Evolutionary conservation across 2,888 invertebrate species (phyloP).

Genomic region (Temnothorax ravouxi): DNA sequence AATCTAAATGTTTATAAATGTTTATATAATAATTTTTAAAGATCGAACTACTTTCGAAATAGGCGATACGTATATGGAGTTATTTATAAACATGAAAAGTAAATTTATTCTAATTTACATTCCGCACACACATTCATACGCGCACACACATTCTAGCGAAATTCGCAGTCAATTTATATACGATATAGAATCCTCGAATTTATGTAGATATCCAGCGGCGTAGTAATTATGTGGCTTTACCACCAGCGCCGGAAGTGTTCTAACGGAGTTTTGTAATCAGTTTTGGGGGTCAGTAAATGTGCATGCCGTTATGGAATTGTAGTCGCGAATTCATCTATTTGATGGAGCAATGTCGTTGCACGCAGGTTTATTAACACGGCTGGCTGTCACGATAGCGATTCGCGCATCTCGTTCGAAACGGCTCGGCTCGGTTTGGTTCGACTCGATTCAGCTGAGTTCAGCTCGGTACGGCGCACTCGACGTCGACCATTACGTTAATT

Average conservation of each 20-base stretch:
- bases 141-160: background rate
- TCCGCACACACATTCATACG: background rate
- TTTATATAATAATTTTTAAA: background rate
- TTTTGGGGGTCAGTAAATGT: slow-evolving; percentile 19
- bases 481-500: slow-evolving; percentile 69
- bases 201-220: background rate
- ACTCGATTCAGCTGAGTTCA: background rate
- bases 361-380: slow-evolving; percentile 1
- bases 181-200: background rate
- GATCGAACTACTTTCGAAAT: background rate
- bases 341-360: slow-evolving; percentile 17
- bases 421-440: slow-evolving; percentile 13
- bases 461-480: slow-evolving; percentile 41
- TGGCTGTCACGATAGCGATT: background rate
- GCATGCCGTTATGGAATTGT: background rate
- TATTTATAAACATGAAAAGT: background rate
- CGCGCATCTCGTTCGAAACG: slow-evolving; percentile 52
- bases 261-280: background rate
- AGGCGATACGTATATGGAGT: background rate
- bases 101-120: slow-evolving; percentile 18
- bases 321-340: slow-evolving; percentile 19
- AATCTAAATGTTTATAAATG: too few species aligned
- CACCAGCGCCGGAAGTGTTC: background rate
- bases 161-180: background rate
- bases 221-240: background rate